phyloP scores from a whole-genome alignment of 2,797 vertebrate genomes.

The Parambassis ranga region DNA sequence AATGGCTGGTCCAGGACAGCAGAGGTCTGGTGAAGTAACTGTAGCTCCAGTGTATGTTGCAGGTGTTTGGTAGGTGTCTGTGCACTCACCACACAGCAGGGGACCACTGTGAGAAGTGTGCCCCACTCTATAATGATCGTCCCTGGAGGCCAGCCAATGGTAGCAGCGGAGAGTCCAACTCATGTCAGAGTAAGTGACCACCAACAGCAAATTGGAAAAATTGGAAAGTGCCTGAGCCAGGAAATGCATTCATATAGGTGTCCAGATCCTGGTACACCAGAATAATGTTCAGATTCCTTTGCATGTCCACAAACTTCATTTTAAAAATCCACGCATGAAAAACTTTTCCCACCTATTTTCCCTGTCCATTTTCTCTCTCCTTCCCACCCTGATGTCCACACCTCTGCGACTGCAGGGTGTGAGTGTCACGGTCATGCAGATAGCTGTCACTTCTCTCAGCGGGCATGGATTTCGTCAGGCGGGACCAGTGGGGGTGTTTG shows the following conservation, averaged over 20 bases:
- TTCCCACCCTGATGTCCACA: background rate
- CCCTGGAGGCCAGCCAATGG: slow-evolving; percentile 88
- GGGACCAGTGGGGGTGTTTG: slow-evolving; percentile 85
- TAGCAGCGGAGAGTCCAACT: slow-evolving; percentile 84
- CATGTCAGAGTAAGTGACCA: slow-evolving; percentile 85
- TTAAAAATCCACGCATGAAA: no score
- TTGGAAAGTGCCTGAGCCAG: no score
- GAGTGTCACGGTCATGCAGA: slow-evolving; percentile 86
- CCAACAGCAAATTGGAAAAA: no score
- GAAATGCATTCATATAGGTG: no score
- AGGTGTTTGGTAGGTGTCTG: slow-evolving; percentile 86
- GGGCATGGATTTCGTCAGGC: slow-evolving; percentile 82
- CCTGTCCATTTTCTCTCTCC: background rate
- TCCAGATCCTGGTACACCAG: no score
- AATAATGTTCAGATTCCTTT: no score
- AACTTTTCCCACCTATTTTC: background rate
- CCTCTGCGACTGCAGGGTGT: slow-evolving; percentile 75
- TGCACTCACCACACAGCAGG: slow-evolving; percentile 89
- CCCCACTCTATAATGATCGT: slow-evolving; percentile 83
- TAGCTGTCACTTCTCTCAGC: slow-evolving; percentile 86
- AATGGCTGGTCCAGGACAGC: slow-evolving; percentile 9
- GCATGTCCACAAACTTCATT: no score
- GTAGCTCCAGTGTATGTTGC: slow-evolving; percentile 53
- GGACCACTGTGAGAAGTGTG: slow-evolving; percentile 87
- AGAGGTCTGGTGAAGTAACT: slow-evolving; percentile 25